Percentiles rank a stretch among this genome's conserved stretches.
Conservation (phyloP, 2,888 invertebrate genomes). For the Oscheius onirici region DNA sequence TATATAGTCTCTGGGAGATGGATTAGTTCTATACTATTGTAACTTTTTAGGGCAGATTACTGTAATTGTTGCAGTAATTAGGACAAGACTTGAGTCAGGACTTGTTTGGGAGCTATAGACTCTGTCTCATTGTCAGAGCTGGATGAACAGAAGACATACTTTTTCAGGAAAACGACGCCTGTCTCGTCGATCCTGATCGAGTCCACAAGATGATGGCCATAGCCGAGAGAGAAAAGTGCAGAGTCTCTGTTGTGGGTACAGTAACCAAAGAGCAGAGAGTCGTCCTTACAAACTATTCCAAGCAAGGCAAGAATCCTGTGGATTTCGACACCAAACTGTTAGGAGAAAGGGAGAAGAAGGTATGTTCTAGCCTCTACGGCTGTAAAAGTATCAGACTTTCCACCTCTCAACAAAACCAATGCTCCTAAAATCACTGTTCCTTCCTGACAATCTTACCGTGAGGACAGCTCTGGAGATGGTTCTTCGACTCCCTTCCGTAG, state of each 20-base stretch:
- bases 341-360: constrained; percentile 72
- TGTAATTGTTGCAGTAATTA: too few species aligned
- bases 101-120: too few species aligned
- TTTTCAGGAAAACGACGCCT: constrained; percentile 77
- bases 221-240: constrained; percentile 87
- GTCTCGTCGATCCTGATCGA: constrained; percentile 79
- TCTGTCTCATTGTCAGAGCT: too few species aligned
- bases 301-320: constrained; percentile 38
- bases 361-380: constrained; percentile 71
- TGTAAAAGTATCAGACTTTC: constrained; percentile 79
- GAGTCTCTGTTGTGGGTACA: constrained; percentile 89
- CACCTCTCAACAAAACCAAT: constrained; percentile 75
- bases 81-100: too few species aligned
- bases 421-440: constrained; percentile 48
- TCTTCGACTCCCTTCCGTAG: constrained; percentile 85
- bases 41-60: too few species aligned
- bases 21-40: too few species aligned
- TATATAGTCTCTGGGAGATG: too few species aligned
- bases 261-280: constrained; percentile 80
- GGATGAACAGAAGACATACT: too few species aligned
- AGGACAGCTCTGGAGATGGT: constrained; percentile 82
- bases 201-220: constrained; percentile 79
- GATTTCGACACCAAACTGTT: constrained; percentile 55
- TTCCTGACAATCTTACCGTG: constrained; percentile 78
- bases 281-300: constrained; percentile 10